Evolutionary conservation across 2,888 invertebrate species (phyloP), one percentile per base, ranked within the genome.

Genomic region (Apamea crenata): DNA sequence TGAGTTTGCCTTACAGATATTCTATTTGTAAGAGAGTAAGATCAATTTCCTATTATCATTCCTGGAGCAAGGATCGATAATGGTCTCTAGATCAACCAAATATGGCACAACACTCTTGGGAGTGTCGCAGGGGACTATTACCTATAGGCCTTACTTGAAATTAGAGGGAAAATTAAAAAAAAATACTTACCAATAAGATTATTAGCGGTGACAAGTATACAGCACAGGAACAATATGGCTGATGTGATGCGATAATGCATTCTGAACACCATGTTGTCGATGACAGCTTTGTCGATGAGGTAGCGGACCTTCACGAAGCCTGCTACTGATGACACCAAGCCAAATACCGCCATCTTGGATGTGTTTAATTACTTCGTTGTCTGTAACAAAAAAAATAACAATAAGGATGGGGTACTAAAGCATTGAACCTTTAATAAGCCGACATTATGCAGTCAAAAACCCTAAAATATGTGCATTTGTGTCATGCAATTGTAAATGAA

Each of bases 291-390:
- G 97, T 99, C 99, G 94, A 98, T 97, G 90, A 99, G 97, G 97
- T 98, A 98, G 95, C 99, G 98, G 94, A 99, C 98, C 97, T 99
- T 99, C 91, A 99, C 98, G 95, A 99, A 98, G 96, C 99, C 98
- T 97, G 99, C 98, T 91, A 99, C 98, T 90, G 99, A 98, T 93
- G 99, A 98, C 89, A 98, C 98, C 97, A 99, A 97, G 87, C 98
- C 98, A 93, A 98, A 98, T 87, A 99, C 97, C 93, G 98, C 98
- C 98, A 98, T 98, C 93, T 95, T 94, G 89, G 73, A 87, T 88
- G 81, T 84, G 74, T 92, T 94, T 97, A 93, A 91, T 91, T 91
- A 92, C 86, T 91, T 90, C 90, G 90, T 88, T 92, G 90, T 91
- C 94, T 94, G 93, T 78, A 94, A 94, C 88, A 91, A 92, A 91